Evolutionary conservation across 2,888 invertebrate species (phyloP), one percentile per base, ranked within the genome.

Genomic region (Caenorhabditis uteleia): DNA sequence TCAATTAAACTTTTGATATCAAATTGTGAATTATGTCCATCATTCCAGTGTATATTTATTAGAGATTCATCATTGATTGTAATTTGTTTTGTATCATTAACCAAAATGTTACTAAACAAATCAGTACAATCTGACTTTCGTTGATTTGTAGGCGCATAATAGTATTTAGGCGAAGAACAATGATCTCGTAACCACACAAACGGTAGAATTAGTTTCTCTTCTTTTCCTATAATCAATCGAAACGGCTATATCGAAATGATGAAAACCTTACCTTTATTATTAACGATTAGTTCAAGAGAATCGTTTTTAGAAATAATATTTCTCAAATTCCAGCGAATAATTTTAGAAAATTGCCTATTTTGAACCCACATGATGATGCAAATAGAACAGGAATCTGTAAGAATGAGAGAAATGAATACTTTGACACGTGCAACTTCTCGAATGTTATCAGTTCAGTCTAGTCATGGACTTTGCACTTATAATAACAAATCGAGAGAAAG

Each of bases 151-250:
- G 72, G 44, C 18, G 39, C 60, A 46, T 81, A 72, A 54, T 70
- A 81, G 23, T 51, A 62, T 4, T 56, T 55, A 12, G 45, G 20
- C 1, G 57, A 56, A n/a, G 69, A 39, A 42, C 81, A 80, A 47
- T 80, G 80, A 55, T 80, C 80, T 26, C 79, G 50, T 4, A 80
- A 59, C 80, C 80, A 80, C 8, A 79, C 76, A 3, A 80, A 54
- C 1, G 80, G 80, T 21, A 80, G 49, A n/a, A 62, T 47, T 8
- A 77, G 45, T 40, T 61, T 45, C 12, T 47, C 26, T 7, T 29
- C 14, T n/a, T 39, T 40, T 1, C 45, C 58, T 51, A 23, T 1
- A 36, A 10, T 36, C 6, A 36, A 10, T 29, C 7, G 14, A 10
- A 29, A 14, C 14, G 31, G 14, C 7, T 14, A 29, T 29, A 29